Conservation (phyloP, 2,113 vertebrate genomes). For the Felis chaus region DNA sequence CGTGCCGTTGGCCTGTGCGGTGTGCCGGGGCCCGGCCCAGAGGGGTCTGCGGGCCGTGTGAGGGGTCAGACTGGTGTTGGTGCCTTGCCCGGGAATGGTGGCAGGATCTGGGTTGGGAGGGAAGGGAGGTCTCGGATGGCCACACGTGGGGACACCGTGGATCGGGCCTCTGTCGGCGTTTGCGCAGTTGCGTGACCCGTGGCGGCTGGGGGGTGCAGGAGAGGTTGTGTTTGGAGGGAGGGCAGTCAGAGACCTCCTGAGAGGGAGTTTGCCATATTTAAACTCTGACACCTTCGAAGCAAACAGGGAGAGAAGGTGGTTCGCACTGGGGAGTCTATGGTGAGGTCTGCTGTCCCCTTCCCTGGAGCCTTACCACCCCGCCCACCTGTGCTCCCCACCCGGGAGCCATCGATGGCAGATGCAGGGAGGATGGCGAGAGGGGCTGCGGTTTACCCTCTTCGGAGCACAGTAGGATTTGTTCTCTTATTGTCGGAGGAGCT, state of each 20-base stretch:
- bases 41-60: neutral
- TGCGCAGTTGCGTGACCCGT: fast-evolving
- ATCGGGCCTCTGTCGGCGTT: fast-evolving
- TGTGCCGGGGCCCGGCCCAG: fast-evolving
- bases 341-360: neutral
- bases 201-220: neutral
- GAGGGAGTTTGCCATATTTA: neutral
- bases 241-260: neutral
- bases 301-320: neutral
- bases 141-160: fast-evolving
- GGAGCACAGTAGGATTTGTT: fast-evolving
- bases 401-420: fast-evolving
- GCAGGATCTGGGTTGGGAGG: neutral
- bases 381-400: neutral
- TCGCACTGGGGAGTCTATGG: neutral
- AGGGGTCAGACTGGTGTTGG: neutral
- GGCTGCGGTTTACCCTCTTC: neutral
- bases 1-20: neutral
- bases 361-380: neutral
- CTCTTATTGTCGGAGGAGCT: neutral
- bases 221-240: neutral
- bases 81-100: neutral
- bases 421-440: neutral
- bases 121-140: neutral
- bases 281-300: neutral